phyloP scores from a whole-genome alignment of 2,888 invertebrate species.

The Vanessa cardui region DNA sequence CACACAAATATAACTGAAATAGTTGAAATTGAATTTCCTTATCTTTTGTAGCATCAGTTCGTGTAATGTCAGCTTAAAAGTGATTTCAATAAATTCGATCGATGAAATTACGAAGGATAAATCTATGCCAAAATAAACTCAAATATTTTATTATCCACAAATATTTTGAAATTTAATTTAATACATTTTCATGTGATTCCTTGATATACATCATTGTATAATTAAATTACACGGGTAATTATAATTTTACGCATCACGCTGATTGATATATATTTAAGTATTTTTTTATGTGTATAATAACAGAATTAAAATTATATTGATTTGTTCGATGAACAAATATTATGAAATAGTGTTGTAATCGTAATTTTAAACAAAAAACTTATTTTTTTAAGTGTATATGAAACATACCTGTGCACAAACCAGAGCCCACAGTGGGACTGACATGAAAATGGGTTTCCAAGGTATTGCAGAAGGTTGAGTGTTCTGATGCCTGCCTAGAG shows the following conservation, averaged over 20 bases:
- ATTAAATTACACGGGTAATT: too few species aligned
- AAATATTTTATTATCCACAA: too few species aligned
- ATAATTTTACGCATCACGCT: too few species aligned
- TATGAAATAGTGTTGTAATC: too few species aligned
- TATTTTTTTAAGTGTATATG: not conserved
- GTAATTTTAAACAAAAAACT: not conserved
- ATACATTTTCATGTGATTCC: too few species aligned
- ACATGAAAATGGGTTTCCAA: conserved; percentile 87
- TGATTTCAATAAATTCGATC: not conserved
- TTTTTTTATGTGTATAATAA: not conserved
- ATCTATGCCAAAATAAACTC: not conserved
- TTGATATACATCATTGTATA: too few species aligned
- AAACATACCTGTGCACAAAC: conserved; percentile 85
- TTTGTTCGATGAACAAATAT: too few species aligned
- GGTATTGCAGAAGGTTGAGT: conserved; percentile 85
- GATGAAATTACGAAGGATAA: not conserved
- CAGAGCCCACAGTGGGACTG: conserved; percentile 88
- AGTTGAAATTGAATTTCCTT: conserved; percentile 23
- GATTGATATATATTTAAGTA: not conserved
- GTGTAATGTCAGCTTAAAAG: conserved; percentile 7
- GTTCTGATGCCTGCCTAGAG: conserved; percentile 82
- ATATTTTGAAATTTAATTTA: too few species aligned
- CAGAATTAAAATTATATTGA: too few species aligned
- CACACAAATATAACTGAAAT: conserved; percentile 21
- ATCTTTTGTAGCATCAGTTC: conserved; percentile 20